A percentile compares a stretch with the other conserved stretches of the same genome.
phyloP scores from a whole-genome alignment of 2,113 vertebrate species.

The Oreochromis niloticus region DNA sequence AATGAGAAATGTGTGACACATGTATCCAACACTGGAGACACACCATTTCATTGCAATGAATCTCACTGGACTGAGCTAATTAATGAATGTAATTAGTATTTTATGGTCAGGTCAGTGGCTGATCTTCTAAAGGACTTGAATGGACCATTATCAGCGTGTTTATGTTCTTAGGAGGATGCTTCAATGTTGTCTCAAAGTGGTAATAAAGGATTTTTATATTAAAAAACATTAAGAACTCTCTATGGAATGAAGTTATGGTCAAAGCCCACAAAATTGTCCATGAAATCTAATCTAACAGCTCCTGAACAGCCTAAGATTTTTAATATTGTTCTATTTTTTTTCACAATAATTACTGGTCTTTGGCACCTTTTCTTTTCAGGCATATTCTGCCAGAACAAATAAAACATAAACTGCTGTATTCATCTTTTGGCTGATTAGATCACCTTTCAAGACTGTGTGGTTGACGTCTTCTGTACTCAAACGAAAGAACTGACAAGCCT shows the following conservation, averaged over 20 bases:
- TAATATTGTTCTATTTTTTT: background rate
- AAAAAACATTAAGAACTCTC: background rate
- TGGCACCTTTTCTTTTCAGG: background rate
- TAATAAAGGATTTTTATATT: background rate
- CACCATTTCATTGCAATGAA: conserved; percentile 1
- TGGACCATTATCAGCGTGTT: conserved; percentile 9
- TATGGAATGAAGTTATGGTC: background rate
- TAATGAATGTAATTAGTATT: conserved; percentile 50
- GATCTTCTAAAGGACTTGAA: conserved; percentile 18
- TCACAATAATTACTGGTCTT: background rate
- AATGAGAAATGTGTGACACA: conserved; percentile 15
- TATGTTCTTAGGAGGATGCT: background rate
- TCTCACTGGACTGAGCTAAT: conserved; percentile 50
- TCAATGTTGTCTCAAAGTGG: background rate
- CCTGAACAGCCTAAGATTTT: background rate
- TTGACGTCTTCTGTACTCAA: background rate
- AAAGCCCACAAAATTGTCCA: background rate
- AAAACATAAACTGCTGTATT: background rate
- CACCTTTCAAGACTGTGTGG: background rate
- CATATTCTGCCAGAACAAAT: background rate
- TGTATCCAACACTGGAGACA: background rate
- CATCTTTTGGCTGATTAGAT: background rate
- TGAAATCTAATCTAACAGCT: background rate
- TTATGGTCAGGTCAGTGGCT: conserved; percentile 24
- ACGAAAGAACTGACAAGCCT: background rate